A percentile compares a stretch with the other conserved stretches of the same genome.
These are phyloP conservation scores for Calliphora vicina DNA, from an alignment of 1,140 invertebrate species.

Conservation along the genomic window DNA sequence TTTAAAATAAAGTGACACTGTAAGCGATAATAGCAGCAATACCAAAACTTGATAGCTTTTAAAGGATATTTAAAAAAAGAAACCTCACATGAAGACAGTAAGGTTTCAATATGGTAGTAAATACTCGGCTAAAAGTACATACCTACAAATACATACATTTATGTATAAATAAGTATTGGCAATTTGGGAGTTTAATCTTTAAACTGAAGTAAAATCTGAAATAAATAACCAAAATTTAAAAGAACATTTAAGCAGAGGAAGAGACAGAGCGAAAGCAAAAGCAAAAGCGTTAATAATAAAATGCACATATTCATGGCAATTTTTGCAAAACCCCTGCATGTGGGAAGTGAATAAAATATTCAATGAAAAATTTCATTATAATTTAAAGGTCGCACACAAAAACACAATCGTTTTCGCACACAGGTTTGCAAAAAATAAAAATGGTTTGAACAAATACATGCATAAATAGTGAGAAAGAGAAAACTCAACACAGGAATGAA, in stretches of 20 bases:
- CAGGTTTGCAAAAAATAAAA: too few relatives aligned
- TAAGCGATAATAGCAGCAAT: background rate
- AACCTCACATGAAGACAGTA: too few relatives aligned
- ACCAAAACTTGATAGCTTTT: too few relatives aligned
- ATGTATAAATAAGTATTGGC: background rate
- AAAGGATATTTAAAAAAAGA: too few relatives aligned
- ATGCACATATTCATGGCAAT: background rate
- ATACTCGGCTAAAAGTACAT: too few relatives aligned
- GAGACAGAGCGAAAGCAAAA: background rate
- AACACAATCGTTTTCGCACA: background rate
- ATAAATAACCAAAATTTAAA: background rate
- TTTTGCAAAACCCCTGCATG: background rate
- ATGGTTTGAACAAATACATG: too few relatives aligned
- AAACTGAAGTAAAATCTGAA: background rate
- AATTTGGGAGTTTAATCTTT: background rate
- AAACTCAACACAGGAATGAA: too few relatives aligned
- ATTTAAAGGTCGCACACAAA: background rate
- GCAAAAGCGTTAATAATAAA: background rate
- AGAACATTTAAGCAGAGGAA: background rate
- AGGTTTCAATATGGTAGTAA: too few relatives aligned
- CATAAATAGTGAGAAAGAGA: too few relatives aligned
- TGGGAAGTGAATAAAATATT: conserved; percentile 1
- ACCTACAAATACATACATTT: background rate
- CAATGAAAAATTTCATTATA: background rate
- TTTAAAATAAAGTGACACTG: conserved; percentile 9